Percentiles rank a stretch among this genome's conserved stretches.
These are phyloP conservation scores for Nephrotoma flavescens DNA, from an alignment of 2,888 invertebrate genomes.

Conservation along the genomic window DNA sequence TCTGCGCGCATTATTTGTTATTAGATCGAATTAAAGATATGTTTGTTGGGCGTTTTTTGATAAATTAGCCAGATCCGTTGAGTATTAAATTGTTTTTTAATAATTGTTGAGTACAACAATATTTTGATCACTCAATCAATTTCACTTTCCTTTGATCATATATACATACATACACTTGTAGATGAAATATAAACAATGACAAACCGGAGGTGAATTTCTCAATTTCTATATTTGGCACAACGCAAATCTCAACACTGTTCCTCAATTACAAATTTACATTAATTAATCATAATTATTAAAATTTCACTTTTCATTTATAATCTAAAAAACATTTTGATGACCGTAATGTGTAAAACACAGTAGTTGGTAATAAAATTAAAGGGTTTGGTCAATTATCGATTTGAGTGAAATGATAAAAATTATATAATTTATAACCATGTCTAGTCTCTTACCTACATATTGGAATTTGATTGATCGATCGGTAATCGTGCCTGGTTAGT, in stretches of 20 bases:
- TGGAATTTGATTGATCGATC: neutral
- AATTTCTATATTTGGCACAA: neutral
- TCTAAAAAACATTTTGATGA: neutral
- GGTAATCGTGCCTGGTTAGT: too few relatives aligned
- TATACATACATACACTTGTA: too few relatives aligned
- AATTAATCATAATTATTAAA: neutral
- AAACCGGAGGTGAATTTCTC: neutral
- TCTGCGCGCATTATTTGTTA: neutral
- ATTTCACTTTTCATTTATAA: neutral
- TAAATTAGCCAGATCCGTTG: neutral
- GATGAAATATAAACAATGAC: neutral
- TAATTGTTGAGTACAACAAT: neutral
- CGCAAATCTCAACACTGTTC: neutral
- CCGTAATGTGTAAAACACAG: neutral
- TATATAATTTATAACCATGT: neutral
- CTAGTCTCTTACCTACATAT: neutral
- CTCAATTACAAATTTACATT: neutral
- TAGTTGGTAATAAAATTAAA: neutral
- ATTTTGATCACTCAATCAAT: neutral
- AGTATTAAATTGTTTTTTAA: neutral
- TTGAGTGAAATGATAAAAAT: neutral
- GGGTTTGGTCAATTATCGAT: neutral
- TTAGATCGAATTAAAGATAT: neutral
- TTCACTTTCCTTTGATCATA: neutral
- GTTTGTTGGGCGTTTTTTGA: neutral